Conservation (phyloP, 2,888 invertebrate species). For the Melinopterus prodromus region DNA sequence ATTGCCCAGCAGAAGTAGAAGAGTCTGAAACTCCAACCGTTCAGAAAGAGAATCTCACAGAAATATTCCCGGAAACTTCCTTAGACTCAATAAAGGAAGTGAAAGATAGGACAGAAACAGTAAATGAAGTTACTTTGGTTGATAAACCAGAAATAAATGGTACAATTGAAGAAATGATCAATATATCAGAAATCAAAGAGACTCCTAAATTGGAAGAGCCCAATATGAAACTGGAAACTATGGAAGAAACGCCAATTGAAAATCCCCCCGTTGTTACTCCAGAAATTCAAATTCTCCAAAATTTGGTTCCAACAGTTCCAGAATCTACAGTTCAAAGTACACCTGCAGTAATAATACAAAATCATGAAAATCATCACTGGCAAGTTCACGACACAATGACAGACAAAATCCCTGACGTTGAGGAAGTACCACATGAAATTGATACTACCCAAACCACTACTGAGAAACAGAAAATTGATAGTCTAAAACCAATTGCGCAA, state of each 20-base stretch:
- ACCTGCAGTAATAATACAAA: not conserved
- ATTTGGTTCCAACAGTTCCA: not conserved
- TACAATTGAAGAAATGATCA: not conserved
- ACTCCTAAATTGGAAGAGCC: not conserved
- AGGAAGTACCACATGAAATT: not conserved
- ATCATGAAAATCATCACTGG: not conserved
- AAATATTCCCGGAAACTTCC: not conserved
- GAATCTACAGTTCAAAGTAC: not conserved
- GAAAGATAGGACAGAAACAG: not conserved
- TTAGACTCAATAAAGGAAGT: not conserved
- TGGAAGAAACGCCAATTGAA: not conserved
- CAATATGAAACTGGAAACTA: not conserved
- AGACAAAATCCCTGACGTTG: not conserved
- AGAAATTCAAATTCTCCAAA: not conserved
- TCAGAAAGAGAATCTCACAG: not conserved
- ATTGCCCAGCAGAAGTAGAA: not conserved
- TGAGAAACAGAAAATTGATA: constrained; percentile 12
- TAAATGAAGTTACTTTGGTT: not conserved
- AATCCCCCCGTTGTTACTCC: not conserved
- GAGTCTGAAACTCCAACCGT: not conserved
- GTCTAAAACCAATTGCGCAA: constrained; percentile 56
- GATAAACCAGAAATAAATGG: not conserved
- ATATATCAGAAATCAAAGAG: constrained; percentile 10
- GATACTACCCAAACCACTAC: not conserved
- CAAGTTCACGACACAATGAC: not conserved